Percentiles rank a stretch among this genome's conserved stretches.
phyloP scores from a whole-genome alignment of 2,888 invertebrate genomes.

The Netelia inedita region DNA sequence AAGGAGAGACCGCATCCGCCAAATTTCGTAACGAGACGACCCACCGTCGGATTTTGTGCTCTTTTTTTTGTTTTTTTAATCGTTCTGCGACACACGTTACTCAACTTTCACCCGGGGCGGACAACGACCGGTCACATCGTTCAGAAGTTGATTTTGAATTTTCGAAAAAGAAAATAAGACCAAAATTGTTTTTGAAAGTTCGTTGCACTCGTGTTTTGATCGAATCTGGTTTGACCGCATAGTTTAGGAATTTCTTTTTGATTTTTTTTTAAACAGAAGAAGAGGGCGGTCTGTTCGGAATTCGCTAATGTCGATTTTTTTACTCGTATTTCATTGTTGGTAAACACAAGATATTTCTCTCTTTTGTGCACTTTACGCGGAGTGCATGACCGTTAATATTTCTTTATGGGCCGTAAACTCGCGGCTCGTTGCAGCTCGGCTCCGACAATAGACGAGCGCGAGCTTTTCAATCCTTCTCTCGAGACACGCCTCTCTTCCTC shows the following conservation, averaged over 20 bases:
- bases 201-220: too few species aligned
- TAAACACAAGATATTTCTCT: neutral
- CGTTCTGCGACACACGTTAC: neutral
- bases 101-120: neutral
- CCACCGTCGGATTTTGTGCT: neutral
- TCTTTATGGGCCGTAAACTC: neutral
- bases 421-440: neutral
- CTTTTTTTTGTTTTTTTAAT: neutral
- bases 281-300: neutral
- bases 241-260: too few species aligned
- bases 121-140: neutral
- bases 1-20: neutral
- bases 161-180: neutral
- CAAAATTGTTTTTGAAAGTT: too few species aligned
- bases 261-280: neutral
- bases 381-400: neutral
- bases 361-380: neutral
- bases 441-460: neutral
- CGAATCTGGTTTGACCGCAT: too few species aligned
- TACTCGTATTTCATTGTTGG: neutral
- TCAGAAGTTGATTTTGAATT: neutral
- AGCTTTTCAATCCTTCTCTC: neutral
- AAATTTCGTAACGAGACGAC: neutral
- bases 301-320: neutral
- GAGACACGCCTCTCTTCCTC: neutral